phyloP scores from a whole-genome alignment of 2,797 vertebrate genomes.

The Myotis pilosus region DNA sequence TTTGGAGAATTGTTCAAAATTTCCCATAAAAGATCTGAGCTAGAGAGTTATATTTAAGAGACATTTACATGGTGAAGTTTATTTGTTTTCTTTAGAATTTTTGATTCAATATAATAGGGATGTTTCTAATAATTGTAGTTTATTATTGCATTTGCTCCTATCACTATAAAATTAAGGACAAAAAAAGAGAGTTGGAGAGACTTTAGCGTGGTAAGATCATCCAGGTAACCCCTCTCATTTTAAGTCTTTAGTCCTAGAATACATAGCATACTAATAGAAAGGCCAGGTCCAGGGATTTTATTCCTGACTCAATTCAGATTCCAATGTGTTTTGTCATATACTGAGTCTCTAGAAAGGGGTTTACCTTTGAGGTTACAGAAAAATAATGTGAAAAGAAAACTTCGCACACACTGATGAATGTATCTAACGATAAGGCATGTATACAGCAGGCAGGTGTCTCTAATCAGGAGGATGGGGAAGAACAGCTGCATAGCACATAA shows the following conservation, averaged over 20 bases:
- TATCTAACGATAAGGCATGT: constrained; percentile 61
- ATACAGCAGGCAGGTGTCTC: constrained; percentile 84
- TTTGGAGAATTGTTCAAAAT: not conserved
- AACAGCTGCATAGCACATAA: constrained; percentile 87
- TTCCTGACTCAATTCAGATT: not conserved
- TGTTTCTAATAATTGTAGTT: not conserved
- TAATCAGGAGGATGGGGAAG: constrained; percentile 83
- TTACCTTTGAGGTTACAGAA: not conserved
- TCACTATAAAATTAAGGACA: not conserved
- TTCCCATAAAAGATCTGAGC: not conserved
- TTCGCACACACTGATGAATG: constrained; percentile 64
- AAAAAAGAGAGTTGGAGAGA: not conserved
- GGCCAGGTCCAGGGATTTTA: not conserved
- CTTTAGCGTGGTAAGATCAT: not conserved
- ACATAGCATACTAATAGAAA: not conserved
- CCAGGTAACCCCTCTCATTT: not conserved
- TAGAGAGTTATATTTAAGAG: constrained; percentile 10
- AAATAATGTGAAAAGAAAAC: constrained; percentile 26
- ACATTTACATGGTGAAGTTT: not conserved
- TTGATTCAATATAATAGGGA: not conserved
- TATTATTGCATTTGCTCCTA: not conserved
- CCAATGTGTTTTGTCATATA: not conserved
- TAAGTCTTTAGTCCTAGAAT: not conserved
- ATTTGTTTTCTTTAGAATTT: not conserved
- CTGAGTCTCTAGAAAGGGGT: not conserved